phyloP scores from a whole-genome alignment of 2,113 vertebrate genomes.

The Eurystomus gularis region DNA sequence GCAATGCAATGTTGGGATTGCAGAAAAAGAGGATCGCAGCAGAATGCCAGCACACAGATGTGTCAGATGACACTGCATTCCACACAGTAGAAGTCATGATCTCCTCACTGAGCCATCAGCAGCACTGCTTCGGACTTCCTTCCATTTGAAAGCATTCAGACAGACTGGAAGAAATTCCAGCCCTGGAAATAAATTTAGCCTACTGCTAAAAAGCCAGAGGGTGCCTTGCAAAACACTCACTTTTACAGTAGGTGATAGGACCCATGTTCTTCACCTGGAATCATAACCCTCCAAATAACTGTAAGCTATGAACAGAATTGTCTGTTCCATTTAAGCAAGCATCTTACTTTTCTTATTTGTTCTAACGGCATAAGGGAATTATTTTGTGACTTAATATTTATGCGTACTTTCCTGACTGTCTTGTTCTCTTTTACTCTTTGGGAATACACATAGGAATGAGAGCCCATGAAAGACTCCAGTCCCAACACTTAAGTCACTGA shows the following conservation, averaged over 20 bases:
- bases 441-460: background rate
- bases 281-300: background rate
- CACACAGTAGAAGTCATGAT: slow-evolving; percentile 25
- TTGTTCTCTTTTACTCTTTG: background rate
- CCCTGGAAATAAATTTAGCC: background rate
- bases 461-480: background rate
- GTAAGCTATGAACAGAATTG: background rate
- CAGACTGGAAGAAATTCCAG: background rate
- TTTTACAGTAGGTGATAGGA: background rate
- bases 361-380: background rate
- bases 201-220: background rate
- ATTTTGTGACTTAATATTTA: background rate
- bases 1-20: slow-evolving; percentile 26
- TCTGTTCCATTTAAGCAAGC: background rate
- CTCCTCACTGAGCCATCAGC: background rate
- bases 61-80: slow-evolving; percentile 45
- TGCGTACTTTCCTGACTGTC: background rate
- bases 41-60: slow-evolving; percentile 44
- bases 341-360: background rate
- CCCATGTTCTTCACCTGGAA: background rate
- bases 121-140: background rate
- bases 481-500: background rate
- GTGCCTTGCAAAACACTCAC: background rate
- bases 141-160: slow-evolving; percentile 26
- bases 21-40: slow-evolving; percentile 34